Percentiles rank a stretch among this genome's conserved stretches.
phyloP scores from a whole-genome alignment of 2,797 vertebrate species.

The Poecilia gillii region DNA sequence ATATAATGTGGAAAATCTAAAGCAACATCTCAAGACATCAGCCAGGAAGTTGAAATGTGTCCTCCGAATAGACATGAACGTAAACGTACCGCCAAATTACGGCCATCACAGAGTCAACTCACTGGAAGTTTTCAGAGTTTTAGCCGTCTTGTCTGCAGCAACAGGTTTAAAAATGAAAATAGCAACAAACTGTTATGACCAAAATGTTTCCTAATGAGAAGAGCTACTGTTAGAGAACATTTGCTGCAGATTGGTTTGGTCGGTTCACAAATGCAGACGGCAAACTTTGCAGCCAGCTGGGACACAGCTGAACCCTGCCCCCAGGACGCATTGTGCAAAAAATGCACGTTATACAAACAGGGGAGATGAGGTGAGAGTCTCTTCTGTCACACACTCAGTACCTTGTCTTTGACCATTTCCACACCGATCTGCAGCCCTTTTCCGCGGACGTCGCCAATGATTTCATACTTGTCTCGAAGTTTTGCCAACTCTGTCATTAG shows the following conservation, averaged over 20 bases:
- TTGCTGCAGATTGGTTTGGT: slow-evolving; percentile 6
- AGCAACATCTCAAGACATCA: neutral
- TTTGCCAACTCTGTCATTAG: slow-evolving; percentile 87
- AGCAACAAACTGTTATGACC: neutral
- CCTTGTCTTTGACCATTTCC: slow-evolving; percentile 96
- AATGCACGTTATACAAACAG: slow-evolving; percentile 33
- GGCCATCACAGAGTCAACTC: neutral
- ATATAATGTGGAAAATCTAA: neutral
- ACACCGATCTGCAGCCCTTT: slow-evolving; percentile 94
- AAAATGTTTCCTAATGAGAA: neutral
- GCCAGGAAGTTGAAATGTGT: neutral
- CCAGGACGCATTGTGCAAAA: slow-evolving; percentile 1
- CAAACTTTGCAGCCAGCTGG: slow-evolving; percentile 52
- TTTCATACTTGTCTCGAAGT: slow-evolving; percentile 88
- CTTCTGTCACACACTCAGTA: slow-evolving; percentile 46
- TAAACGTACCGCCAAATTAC: neutral
- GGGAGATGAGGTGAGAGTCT: slow-evolving; percentile 10
- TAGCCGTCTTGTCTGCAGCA: neutral
- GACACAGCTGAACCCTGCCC: slow-evolving; percentile 42
- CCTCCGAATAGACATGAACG: neutral
- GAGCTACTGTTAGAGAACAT: neutral
- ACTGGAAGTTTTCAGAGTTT: no score
- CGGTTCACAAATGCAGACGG: slow-evolving; percentile 17
- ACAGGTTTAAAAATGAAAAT: neutral
- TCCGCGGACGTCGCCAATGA: slow-evolving; percentile 93